A percentile compares a stretch with the other conserved stretches of the same genome.
These are phyloP conservation scores for Meghimatium bilineatum DNA, from an alignment of 2,888 invertebrate genomes.

Conservation along the genomic window DNA sequence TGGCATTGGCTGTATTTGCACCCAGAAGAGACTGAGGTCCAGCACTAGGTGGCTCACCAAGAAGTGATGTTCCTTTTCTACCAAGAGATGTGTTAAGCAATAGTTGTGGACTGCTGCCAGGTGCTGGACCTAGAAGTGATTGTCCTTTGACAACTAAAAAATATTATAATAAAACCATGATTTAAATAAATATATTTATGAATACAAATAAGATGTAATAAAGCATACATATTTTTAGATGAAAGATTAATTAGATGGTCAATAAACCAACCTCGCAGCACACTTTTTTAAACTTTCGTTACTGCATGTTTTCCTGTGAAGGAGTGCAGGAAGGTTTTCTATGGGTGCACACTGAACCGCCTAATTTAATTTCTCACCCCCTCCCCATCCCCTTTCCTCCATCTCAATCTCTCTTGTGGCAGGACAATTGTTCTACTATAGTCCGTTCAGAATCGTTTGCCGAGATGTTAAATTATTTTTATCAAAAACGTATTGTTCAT, in stretches of 20 bases:
- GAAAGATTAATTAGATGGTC: background rate
- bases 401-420: no score
- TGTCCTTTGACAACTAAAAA: constrained; percentile 36
- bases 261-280: no score
- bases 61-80: constrained; percentile 37
- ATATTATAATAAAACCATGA: background rate
- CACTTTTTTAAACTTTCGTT: no score
- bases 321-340: no score
- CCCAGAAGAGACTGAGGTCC: constrained; percentile 2
- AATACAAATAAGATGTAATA: background rate
- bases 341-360: no score
- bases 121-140: constrained; percentile 44
- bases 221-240: background rate
- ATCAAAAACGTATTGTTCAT: no score
- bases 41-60: constrained; percentile 35
- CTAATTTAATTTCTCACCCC: no score
- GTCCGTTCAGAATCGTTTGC: no score
- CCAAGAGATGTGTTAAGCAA: constrained; percentile 1
- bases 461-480: no score
- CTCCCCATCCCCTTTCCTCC: no score
- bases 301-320: no score
- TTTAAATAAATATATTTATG: background rate
- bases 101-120: constrained; percentile 27
- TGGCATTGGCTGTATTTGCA: constrained; percentile 14
- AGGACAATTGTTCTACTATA: no score